Evolutionary conservation across 2,113 vertebrate genomes (phyloP).

Genomic region (Cryptomyrus ogoouensis): DNA sequence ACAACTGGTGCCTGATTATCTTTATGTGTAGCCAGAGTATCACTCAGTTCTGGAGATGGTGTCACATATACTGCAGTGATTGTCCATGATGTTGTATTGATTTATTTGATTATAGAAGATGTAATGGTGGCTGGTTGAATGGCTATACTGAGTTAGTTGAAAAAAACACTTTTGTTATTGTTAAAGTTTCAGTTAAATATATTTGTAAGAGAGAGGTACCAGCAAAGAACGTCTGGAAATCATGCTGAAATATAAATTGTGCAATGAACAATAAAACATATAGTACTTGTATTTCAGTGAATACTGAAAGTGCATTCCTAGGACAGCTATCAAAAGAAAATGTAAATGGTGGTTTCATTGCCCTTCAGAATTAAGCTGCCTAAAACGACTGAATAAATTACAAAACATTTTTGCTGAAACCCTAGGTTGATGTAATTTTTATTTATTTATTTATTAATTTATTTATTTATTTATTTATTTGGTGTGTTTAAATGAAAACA

Average conservation of each 20-base stretch:
- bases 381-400: conserved; percentile 5
- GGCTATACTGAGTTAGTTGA: not conserved
- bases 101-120: not conserved
- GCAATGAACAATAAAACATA: not conserved
- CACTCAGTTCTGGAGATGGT: not conserved
- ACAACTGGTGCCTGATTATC: not conserved
- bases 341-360: not conserved
- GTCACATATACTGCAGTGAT: not conserved
- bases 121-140: not conserved
- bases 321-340: not conserved
- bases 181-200: not conserved
- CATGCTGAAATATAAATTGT: not conserved
- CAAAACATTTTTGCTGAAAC: not conserved
- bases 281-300: not conserved
- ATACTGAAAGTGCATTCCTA: not conserved
- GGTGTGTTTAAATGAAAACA: not conserved
- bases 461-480: not conserved
- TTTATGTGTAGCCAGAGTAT: not conserved
- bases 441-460: not conserved
- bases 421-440: not conserved
- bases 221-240: not conserved
- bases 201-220: not conserved
- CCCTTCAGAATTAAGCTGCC: not conserved
- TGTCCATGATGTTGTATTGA: not conserved
- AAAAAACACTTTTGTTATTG: not conserved